Base-by-base conservation (phyloP, 2,888 invertebrate species). In the Cantharis nigra region DNA sequence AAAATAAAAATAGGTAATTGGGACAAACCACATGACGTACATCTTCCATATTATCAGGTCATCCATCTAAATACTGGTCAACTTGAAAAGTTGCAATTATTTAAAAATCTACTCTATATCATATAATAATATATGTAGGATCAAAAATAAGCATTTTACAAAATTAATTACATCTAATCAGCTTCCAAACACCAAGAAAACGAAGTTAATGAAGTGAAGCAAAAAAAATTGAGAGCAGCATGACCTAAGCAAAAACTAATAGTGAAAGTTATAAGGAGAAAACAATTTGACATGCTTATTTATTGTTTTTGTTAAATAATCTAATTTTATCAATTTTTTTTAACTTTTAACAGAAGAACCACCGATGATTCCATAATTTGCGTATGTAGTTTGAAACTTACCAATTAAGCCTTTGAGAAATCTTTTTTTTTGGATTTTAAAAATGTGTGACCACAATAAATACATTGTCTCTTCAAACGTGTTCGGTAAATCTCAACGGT, bases 401-500 rank as follows among this genome's bases (percentile, higher is more conserved):
- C 9, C 1, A 49, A 49, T 49, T 49, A 49, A n/a, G 49, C n/a
- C 7, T 49, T 49, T 49, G n/a, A 2, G n/a, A 7, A n/a, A 7
- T 49, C 0, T 49, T 0, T 16, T 49, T 49, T 49, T n/a, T n/a
- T n/a, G 7, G 2, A n/a, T n/a, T 49, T n/a, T 49, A n/a, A 49
- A 49, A 49, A 49, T 49, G 49, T 3, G 49, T 49, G n/a, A 49
- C 49, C 49, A n/a, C 49, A 49, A 49, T 49, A 49, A 49, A 49
- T 49, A 49, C n/a, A 49, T 49, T 28, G 70, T 28, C 70, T 30
- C 74, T 64, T 20, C 72, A 16, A 63, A 63, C 63, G 62, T 64
- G 26, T 26, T 72, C 28, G 63, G 63, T 62, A 72, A 72, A 14
- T 67, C 69, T 75, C 70, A 75, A 78, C 75, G 85, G 83, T 85